Evolutionary conservation across 1,140 invertebrate species (phyloP).

Genomic region (Neodiprion virginianus): DNA sequence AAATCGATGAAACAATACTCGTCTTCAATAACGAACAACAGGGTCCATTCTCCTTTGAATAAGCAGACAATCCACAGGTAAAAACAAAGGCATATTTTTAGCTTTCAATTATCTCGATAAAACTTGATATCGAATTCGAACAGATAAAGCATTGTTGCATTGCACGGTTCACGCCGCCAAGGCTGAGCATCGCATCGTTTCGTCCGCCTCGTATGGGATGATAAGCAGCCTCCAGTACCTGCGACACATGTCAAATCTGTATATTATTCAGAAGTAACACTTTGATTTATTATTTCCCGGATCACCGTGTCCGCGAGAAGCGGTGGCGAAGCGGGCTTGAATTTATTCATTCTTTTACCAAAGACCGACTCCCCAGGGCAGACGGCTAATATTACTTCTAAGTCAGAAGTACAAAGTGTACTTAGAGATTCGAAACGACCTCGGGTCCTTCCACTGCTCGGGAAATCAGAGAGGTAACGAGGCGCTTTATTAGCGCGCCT

Average conservation of each 20-base stretch:
- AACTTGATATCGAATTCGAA: no score
- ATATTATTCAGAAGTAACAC: background rate
- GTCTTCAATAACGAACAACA: no score
- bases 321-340: background rate
- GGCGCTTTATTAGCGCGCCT: background rate
- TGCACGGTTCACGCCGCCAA: no score
- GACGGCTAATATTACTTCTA: background rate
- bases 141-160: no score
- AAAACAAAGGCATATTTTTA: no score
- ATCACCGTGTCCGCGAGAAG: background rate
- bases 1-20: no score
- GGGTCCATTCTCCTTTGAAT: no score
- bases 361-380: conserved; percentile 1
- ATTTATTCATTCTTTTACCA: background rate
- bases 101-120: no score
- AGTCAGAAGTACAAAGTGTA: conserved; percentile 7
- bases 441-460: background rate
- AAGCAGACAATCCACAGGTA: no score
- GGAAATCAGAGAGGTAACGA: conserved; percentile 1
- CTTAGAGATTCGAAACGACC: background rate
- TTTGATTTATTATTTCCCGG: background rate
- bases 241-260: background rate
- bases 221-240: background rate
- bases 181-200: background rate
- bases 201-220: background rate